Conservation (phyloP, 1,140 invertebrate genomes). For the Drosophila sproati region DNA sequence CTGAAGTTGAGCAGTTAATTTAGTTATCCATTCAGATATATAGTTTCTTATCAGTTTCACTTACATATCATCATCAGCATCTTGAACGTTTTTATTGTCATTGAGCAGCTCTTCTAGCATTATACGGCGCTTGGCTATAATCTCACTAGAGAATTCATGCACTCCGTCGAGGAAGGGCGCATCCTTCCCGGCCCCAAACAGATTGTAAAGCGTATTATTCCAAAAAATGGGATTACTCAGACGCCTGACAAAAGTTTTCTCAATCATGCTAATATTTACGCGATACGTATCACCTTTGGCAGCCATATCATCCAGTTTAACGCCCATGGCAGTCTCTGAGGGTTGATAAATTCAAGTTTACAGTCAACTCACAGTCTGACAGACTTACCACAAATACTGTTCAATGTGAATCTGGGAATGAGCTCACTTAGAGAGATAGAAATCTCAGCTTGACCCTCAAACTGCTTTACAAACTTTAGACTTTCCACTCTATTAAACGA, state of each 20-base stretch:
- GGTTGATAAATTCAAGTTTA: not conserved
- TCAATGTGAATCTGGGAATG: constrained; percentile 89
- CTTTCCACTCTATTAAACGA: constrained; percentile 78
- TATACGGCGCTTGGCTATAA: constrained; percentile 66
- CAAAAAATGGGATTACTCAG: constrained; percentile 64
- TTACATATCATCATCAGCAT: constrained; percentile 61
- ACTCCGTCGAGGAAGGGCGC: constrained; percentile 48
- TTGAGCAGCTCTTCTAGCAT: constrained; percentile 45
- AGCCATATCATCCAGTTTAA: constrained; percentile 83
- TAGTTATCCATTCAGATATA: not conserved
- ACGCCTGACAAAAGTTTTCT: constrained; percentile 62
- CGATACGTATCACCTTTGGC: constrained; percentile 74
- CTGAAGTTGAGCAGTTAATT: not conserved
- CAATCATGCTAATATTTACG: constrained; percentile 62
- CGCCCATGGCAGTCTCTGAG: constrained; percentile 93
- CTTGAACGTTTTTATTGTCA: not conserved
- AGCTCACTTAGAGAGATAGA: constrained; percentile 52
- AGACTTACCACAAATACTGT: constrained; percentile 89
- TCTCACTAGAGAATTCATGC: constrained; percentile 73
- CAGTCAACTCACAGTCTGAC: not conserved
- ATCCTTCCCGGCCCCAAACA: constrained; percentile 50
- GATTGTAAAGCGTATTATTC: constrained; percentile 59
- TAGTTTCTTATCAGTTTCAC: rapidly evolving
- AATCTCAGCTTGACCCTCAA: constrained; percentile 36
- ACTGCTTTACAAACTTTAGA: constrained; percentile 69